These are phyloP conservation scores for Zeugodacus cucurbitae DNA, from an alignment of 1,140 invertebrate genomes.

Conservation along the genomic window DNA sequence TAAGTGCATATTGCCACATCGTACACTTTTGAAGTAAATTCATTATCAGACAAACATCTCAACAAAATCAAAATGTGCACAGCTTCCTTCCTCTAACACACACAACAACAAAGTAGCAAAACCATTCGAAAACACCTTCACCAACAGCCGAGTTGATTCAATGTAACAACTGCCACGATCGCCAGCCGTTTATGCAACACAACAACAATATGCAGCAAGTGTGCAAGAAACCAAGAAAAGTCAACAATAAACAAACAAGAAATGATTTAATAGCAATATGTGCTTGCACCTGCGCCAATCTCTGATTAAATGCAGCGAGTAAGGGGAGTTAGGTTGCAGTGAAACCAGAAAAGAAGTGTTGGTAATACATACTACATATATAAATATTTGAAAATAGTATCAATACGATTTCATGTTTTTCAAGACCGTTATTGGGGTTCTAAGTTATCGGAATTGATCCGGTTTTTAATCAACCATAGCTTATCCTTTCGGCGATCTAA, in stretches of 20 bases:
- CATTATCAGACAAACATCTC: background rate
- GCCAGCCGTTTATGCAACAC: background rate
- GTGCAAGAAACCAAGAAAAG: background rate
- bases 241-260: background rate
- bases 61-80: background rate
- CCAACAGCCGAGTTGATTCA: background rate
- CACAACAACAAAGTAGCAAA: background rate
- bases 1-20: background rate
- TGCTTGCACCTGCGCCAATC: background rate
- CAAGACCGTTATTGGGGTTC: no score
- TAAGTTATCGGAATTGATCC: no score
- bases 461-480: no score
- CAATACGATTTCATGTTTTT: no score
- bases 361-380: no score
- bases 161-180: background rate
- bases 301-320: background rate
- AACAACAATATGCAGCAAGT: background rate
- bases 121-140: constrained; percentile 12
- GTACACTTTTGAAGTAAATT: background rate
- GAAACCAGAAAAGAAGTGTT: background rate
- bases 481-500: no score
- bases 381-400: no score
- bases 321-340: background rate
- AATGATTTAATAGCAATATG: background rate
- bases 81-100: background rate